Base-by-base conservation (phyloP, 2,888 invertebrate genomes). In the Vesta saturnalis region DNA sequence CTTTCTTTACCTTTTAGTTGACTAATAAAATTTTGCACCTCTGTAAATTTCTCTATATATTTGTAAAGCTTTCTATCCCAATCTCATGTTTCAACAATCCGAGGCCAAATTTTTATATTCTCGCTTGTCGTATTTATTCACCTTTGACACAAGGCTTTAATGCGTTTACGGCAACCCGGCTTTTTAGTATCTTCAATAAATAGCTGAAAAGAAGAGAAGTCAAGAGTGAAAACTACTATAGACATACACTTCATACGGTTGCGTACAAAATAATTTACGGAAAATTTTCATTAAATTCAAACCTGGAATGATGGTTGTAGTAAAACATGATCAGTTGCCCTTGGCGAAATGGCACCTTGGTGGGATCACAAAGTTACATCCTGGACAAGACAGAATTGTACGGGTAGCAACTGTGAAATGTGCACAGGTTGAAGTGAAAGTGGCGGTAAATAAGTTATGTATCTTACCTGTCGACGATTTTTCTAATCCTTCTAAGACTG, bases 1-100 rank as follows among this genome's bases (percentile, higher is more conserved):
- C 66, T 66, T 30, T 55, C 66, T 10, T 15, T 46, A 12, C 66
- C 66, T 49, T 56, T 66, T 21, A 62, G 23, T 19, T 62, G 18
- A 14, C 60, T 39, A 18, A 66, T 43, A 18, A 66, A 66, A 19
- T 14, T 16, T 59, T 43, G 18, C n/a, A 65, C 39, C 16, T 59
- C 47, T 12, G 1, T 15, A 19, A 16, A 18, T 43, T 56, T 64
- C 21, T 39, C 39, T 12, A 22, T 35, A 39, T 21, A 10, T 55
- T 62, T 43, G 5, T 18, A n/a, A 15, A 60, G 60, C 12, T 14
- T 12, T 52, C 22, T 23, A 23, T 23, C 23, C 8, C 23, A 3
- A 23, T 8, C 23, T 23, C 23, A 5, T 5, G 3, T 23, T 23
- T 43, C 43, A 43, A 43, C n/a, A 43, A 43, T 10, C 10, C 10